A percentile compares a stretch with the other conserved stretches of the same genome.
These are phyloP conservation scores for Xanthostigma xanthostigma DNA, from an alignment of 2,888 invertebrate species.

Conservation along the genomic window DNA sequence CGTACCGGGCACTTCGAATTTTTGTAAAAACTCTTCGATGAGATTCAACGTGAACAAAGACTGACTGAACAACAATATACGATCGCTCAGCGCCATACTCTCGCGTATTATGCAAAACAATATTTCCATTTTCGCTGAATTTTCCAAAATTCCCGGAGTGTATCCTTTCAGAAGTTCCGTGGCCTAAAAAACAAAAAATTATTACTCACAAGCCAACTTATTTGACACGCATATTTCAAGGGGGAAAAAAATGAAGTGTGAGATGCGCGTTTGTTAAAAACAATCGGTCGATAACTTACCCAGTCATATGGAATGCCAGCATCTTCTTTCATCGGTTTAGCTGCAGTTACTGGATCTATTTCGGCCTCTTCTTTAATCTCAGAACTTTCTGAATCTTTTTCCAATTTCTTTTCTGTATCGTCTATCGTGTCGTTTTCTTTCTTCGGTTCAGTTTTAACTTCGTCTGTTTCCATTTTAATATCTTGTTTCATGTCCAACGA, in stretches of 20 bases:
- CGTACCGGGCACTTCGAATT: slow-evolving; percentile 49
- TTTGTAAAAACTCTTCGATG: slow-evolving; percentile 83
- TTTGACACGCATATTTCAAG: too few species aligned
- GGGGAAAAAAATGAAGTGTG: too few species aligned
- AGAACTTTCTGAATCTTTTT: slow-evolving; percentile 30
- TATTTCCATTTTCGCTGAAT: slow-evolving; percentile 89
- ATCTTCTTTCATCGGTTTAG: slow-evolving; percentile 41
- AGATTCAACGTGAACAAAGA: slow-evolving; percentile 88
- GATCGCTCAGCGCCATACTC: slow-evolving; percentile 74
- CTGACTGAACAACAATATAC: slow-evolving; percentile 89
- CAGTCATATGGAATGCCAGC: slow-evolving; percentile 80
- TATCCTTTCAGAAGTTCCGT: slow-evolving; percentile 72
- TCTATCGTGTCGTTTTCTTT: slow-evolving; percentile 31
- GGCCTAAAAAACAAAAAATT: slow-evolving; percentile 35
- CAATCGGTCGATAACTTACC: slow-evolving; percentile 41
- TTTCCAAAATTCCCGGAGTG: slow-evolving; percentile 74
- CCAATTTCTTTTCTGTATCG: slow-evolving; percentile 36
- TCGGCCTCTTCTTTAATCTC: slow-evolving; percentile 44
- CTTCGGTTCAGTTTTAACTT: slow-evolving; percentile 18
- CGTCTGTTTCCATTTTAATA: slow-evolving; percentile 27
- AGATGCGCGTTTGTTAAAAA: too few species aligned
- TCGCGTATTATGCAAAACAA: slow-evolving; percentile 85
- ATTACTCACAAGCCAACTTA: neutral
- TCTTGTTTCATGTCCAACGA: slow-evolving; percentile 23
- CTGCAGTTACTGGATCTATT: slow-evolving; percentile 36